Conservation (phyloP, 2,113 vertebrate genomes). For the Lepus americanus region DNA sequence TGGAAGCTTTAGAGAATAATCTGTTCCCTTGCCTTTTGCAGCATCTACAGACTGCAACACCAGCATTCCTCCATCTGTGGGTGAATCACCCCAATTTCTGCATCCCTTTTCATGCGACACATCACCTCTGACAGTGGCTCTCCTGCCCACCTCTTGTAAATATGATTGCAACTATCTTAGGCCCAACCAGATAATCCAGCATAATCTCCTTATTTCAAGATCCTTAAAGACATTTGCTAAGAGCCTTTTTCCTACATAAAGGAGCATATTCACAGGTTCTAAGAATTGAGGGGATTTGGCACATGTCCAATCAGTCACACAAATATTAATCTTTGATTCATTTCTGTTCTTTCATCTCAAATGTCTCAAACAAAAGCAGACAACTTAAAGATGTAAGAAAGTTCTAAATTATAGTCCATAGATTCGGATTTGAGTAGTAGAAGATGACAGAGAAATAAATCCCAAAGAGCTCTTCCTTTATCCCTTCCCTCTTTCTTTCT, state of each 20-base stretch:
- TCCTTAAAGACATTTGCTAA: background rate
- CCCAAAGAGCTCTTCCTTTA: background rate
- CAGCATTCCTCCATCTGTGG: background rate
- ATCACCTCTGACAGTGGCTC: background rate
- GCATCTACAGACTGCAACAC: background rate
- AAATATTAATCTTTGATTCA: background rate
- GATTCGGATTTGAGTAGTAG: background rate
- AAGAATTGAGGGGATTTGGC: background rate
- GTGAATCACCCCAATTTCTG: background rate
- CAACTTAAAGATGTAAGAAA: background rate
- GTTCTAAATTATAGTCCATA: background rate
- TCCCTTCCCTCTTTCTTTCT: background rate
- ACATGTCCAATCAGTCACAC: background rate
- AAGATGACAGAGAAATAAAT: background rate
- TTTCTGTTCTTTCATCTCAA: constrained; percentile 20
- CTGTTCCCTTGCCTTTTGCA: background rate
- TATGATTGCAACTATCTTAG: background rate
- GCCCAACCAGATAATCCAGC: background rate
- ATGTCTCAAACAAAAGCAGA: background rate
- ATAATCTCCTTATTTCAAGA: background rate
- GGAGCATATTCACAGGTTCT: background rate
- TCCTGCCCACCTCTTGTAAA: background rate
- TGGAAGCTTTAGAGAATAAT: background rate
- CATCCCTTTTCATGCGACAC: background rate
- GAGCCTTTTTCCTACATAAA: background rate